Base-by-base conservation (phyloP, 2,113 vertebrate species). In the Phyllostomus hastatus region DNA sequence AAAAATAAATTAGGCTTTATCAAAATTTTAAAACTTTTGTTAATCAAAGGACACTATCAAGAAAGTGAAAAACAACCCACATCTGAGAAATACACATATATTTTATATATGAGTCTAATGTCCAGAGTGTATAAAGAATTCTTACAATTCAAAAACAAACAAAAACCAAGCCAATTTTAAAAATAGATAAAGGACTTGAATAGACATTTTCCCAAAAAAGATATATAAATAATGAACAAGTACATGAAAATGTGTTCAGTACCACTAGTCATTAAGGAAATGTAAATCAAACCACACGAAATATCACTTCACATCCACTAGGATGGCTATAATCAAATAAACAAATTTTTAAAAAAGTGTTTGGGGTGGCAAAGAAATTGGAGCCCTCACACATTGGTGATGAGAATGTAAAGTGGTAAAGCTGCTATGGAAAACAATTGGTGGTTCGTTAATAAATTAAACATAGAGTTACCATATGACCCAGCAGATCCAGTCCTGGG, bases 321-420 rank as follows among this genome's bases (percentile, higher is more conserved):
- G 69, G 19, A 50, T 61, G 50, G 17, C 48, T 88, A 31, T n/a
- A 95, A 80, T 89, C 78, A 97, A 94, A 95, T 88, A 92, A 97
- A 73, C 26, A 10, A 31, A 59, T 61, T 61, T 31, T 28, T 61
- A 12, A 89, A 95, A 88, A 94, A 50, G 38, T 67, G 17, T 73
- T 67, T 57, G 5, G 75, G 50, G 59, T 80, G 16, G 20, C 75
- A 50, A 88, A 91, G 52, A 94, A 91, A 80, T 61, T 10, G 38
- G 64, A 94, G 57, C 54, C 10, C 59, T 61, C 59, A 31, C 59
- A 61, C 59, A 61, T 31, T 61, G 59, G 24, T 61, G 59, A 61
- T 31, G 26, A 26, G 59, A 61, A 61, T 61, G 11, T 61, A 61
- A 61, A 61, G 24, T 61, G 26, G 59, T 61, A 3, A 26, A 61